Evolutionary conservation across 1,140 invertebrate genomes (phyloP).

Genomic region (Tachypleus tridentatus): DNA sequence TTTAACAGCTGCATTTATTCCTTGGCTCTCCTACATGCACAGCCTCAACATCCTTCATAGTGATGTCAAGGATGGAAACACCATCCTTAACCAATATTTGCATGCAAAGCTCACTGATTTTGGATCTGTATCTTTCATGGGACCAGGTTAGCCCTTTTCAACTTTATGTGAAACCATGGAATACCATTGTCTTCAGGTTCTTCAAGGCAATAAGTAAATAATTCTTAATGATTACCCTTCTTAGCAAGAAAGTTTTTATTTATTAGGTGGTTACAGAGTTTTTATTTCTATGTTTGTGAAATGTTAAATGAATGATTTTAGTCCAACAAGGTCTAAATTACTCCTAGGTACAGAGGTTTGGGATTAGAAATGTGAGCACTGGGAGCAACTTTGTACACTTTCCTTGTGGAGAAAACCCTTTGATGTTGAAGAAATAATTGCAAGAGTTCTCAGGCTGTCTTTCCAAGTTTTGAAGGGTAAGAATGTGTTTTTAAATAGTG

Average conservation of each 20-base stretch:
- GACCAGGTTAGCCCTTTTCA: constrained; percentile 49
- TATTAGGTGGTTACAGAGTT: too few species aligned
- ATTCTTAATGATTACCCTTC: constrained; percentile 14
- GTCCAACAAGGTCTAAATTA: constrained; percentile 2
- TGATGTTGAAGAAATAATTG: constrained; percentile 57
- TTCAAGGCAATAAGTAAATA: constrained; percentile 53
- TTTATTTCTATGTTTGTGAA: too few species aligned
- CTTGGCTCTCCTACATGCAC: constrained; percentile 53
- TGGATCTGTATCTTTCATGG: constrained; percentile 51
- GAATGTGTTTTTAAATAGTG: too few species aligned
- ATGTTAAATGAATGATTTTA: too few species aligned
- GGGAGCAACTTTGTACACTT: constrained; percentile 65
- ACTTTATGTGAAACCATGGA: constrained; percentile 66
- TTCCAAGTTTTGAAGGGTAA: constrained; percentile 36
- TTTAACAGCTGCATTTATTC: too few species aligned
- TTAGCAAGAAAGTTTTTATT: too few species aligned
- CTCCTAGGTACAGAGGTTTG: constrained; percentile 53
- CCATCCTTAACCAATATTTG: constrained; percentile 59
- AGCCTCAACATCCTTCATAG: constrained; percentile 52
- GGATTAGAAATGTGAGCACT: constrained; percentile 76
- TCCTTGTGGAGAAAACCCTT: constrained; percentile 65
- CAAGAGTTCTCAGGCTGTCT: constrained; percentile 44
- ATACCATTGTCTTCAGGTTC: constrained; percentile 62
- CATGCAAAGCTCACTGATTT: constrained; percentile 65
- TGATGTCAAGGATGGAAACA: constrained; percentile 64